phyloP scores from a whole-genome alignment of 2,797 vertebrate genomes.

The Artibeus lituratus region DNA sequence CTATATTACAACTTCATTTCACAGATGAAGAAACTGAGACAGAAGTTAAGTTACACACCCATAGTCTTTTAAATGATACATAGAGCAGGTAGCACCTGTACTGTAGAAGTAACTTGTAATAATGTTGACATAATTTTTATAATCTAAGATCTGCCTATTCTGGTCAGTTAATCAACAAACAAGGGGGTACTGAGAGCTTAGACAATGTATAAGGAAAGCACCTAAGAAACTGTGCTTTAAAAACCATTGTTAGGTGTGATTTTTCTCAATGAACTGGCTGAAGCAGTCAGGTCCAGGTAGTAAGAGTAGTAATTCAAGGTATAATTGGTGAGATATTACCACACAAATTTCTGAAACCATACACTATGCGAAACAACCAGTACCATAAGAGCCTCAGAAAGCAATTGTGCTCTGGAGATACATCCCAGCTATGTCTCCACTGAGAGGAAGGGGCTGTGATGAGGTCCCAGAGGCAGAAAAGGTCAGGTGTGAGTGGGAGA shows the following conservation, averaged over 20 bases:
- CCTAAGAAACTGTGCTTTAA: not conserved
- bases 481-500: not conserved
- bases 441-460: not conserved
- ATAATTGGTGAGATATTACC: not conserved
- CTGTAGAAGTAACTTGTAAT: not conserved
- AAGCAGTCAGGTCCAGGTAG: not conserved
- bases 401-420: not conserved
- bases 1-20: not conserved
- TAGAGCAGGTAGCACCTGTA: not conserved
- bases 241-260: not conserved
- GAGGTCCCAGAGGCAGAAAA: not conserved
- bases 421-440: not conserved
- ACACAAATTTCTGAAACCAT: not conserved
- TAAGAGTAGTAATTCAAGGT: not conserved
- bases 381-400: not conserved
- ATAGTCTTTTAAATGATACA: not conserved
- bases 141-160: not conserved
- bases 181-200: not conserved
- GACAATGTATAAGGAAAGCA: not conserved
- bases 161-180: not conserved
- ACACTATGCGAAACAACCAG: not conserved
- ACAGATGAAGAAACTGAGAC: not conserved
- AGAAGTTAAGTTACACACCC: not conserved
- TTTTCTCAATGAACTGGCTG: not conserved
- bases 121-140: not conserved